A percentile compares a stretch with the other conserved stretches of the same genome.
Evolutionary conservation across 2,113 vertebrate genomes (phyloP).

Genomic region (Mormoops blainvillei): DNA sequence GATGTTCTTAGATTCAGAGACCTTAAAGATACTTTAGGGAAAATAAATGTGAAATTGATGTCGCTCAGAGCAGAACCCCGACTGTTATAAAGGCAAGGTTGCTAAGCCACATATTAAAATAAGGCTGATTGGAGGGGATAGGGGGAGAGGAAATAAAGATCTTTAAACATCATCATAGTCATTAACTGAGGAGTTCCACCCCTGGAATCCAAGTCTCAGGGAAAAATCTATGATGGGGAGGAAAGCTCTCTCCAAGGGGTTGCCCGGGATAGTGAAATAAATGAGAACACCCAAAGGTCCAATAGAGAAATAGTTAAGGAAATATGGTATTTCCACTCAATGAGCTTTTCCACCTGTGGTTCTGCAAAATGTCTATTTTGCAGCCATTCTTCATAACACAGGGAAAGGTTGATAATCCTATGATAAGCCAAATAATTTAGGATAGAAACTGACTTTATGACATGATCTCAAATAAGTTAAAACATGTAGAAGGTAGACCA

Average conservation of each 20-base stretch:
- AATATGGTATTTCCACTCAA: not conserved
- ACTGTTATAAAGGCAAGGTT: not conserved
- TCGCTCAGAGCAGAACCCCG: not conserved
- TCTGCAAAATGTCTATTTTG: too few species aligned
- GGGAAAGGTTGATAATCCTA: not conserved
- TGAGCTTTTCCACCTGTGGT: too few species aligned
- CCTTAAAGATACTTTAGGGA: not conserved
- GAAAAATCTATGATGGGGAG: not conserved
- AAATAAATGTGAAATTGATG: not conserved
- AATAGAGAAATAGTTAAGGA: rapidly evolving
- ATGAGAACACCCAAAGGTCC: not conserved
- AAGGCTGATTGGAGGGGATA: not conserved
- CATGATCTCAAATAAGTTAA: not conserved
- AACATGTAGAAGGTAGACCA: rapidly evolving
- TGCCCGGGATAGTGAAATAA: not conserved
- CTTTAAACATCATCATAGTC: not conserved
- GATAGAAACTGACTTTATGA: not conserved
- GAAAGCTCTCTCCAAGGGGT: not conserved
- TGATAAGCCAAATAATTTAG: too few species aligned
- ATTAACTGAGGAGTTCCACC: not conserved
- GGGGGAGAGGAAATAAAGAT: not conserved
- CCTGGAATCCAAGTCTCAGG: not conserved
- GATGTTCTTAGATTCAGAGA: not conserved
- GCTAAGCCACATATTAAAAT: not conserved
- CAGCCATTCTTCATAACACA: not conserved